A percentile compares a stretch with the other conserved stretches of the same genome.
These are phyloP conservation scores for Aldabrachelys gigantea DNA, from an alignment of 2,113 vertebrate genomes.

Conservation along the genomic window DNA sequence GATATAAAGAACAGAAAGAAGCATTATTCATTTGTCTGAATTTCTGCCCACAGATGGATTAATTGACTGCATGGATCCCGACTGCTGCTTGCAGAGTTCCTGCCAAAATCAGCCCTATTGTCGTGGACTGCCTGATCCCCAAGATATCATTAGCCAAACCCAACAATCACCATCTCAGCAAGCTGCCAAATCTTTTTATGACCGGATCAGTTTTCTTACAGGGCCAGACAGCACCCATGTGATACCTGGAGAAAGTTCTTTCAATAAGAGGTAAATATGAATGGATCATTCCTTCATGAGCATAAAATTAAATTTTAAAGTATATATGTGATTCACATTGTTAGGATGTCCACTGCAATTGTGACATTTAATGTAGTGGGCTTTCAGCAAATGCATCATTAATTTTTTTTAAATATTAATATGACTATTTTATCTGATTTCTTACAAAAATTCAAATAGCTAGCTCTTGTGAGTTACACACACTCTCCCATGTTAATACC, in stretches of 20 bases:
- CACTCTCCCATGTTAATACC: conserved; percentile 45
- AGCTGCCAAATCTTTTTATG: conserved; percentile 94
- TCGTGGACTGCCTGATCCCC: conserved; percentile 91
- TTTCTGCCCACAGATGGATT: conserved; percentile 91
- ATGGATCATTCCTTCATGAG: background rate
- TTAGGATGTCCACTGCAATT: background rate
- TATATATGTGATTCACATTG: fast-evolving
- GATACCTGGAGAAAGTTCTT: conserved; percentile 92
- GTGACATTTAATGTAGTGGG: background rate
- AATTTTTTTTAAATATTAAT: background rate
- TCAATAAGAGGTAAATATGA: conserved; percentile 92
- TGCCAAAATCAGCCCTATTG: conserved; percentile 96
- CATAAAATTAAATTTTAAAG: background rate
- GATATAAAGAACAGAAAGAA: conserved; percentile 9
- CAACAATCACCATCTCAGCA: conserved; percentile 86
- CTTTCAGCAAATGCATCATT: background rate
- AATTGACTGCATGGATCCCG: conserved; percentile 96
- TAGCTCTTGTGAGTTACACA: conserved; percentile 22
- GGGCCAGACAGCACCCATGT: conserved; percentile 92
- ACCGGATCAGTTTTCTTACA: conserved; percentile 91
- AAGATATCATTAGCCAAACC: conserved; percentile 86
- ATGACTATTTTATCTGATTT: background rate
- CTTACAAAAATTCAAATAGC: conserved; percentile 44
- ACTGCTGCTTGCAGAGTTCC: conserved; percentile 94
- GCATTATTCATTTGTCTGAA: conserved; percentile 64